Evolutionary conservation across 2,888 invertebrate genomes (phyloP), one percentile per base, ranked within the genome.

Genomic region (Pollenia angustigena): DNA sequence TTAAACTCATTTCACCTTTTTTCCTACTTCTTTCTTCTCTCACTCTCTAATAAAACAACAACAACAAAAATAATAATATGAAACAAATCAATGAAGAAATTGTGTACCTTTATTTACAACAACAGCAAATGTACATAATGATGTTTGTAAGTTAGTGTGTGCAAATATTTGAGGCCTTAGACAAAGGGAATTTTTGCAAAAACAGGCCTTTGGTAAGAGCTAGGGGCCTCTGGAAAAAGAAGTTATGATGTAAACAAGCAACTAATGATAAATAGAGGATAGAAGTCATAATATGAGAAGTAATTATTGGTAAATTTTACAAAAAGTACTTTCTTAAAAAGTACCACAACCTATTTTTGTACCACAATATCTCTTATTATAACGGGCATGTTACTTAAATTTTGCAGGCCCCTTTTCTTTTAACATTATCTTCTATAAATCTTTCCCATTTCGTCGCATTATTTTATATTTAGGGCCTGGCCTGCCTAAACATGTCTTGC

Each of bases 1-100:
- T 87, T 87, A 87, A 87, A 87, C 87, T 84, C 84, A 87, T 81
- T 87, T 87, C 87, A 87, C 87, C 87, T 87, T 78, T 81, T 79
- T 81, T 83, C 42, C 32, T 40, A 7, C 62, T 18, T 56, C 48
- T 64, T 81, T 72, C 64, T 72, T 71, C 40, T 48, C 52, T 52
- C 14, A 60, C 75, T 76, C 54, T 60, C 74, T 40, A 66, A 46
- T 76, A 62, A 52, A 62, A 42, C 18, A 75, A 52, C 72, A 42
- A 23, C 68, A 56, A 32, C 6, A 71, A n/a, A 50, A n/a, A 74
- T 18, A 40, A 58, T 52, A n/a, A 44, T 46, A 58, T 78, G 76
- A 81, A 81, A 84, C 76, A 84, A 87, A 87, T 87, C 84, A 87
- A 87, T 87, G 74, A 87, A 84, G 81, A 78, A 87, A 84, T 86